Evolutionary conservation across 2,113 vertebrate species (phyloP).

Genomic region (Riparia riparia): DNA sequence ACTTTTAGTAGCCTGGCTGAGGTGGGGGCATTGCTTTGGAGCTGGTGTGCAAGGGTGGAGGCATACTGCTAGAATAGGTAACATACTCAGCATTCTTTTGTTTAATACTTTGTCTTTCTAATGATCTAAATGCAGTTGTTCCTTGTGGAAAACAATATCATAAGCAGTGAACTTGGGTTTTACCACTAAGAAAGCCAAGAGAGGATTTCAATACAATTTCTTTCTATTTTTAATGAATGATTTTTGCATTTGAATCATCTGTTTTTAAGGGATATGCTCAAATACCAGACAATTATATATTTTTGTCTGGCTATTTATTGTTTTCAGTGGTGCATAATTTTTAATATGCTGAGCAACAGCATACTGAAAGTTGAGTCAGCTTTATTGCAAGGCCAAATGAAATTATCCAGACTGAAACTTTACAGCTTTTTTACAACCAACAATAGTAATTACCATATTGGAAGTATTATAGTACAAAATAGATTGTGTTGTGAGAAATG

Average conservation of each 20-base stretch:
- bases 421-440: not conserved
- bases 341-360: not conserved
- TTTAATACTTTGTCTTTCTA: not conserved
- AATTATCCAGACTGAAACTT: conserved; percentile 3
- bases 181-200: not conserved
- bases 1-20: not conserved
- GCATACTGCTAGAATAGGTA: not conserved
- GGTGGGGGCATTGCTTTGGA: not conserved
- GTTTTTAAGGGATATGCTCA: not conserved
- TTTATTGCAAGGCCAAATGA: not conserved
- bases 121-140: not conserved
- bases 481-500: conserved; percentile 44
- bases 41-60: not conserved
- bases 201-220: not conserved
- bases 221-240: not conserved
- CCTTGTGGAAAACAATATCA: not conserved
- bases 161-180: not conserved
- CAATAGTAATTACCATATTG: conserved; percentile 30
- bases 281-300: not conserved
- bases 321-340: not conserved
- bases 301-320: not conserved
- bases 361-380: not conserved
- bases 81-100: not conserved
- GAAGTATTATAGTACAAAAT: conserved; percentile 50
- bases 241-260: not conserved